A percentile compares a stretch with the other conserved stretches of the same genome.
Evolutionary conservation across 1,140 invertebrate species (phyloP).

Genomic region (Drosophila virilis): DNA sequence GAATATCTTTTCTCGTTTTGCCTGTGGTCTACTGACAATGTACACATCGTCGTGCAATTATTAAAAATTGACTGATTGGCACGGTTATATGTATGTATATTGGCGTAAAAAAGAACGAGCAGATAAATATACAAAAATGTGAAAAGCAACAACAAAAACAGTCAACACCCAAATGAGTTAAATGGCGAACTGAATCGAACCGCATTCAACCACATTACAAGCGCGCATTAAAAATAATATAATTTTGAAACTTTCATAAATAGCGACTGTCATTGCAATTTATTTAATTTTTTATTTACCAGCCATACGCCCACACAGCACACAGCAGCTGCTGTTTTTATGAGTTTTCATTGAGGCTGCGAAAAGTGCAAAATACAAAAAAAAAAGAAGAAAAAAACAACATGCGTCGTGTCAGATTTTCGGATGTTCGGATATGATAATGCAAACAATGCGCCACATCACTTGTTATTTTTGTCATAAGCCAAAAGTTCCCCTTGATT

Average conservation of each 20-base stretch:
- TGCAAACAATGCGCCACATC: slow-evolving; percentile 67
- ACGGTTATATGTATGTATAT: slow-evolving; percentile 27
- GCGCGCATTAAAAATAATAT: slow-evolving; percentile 69
- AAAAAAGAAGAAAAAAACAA: slow-evolving; percentile 47
- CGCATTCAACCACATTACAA: slow-evolving; percentile 46
- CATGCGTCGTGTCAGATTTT: slow-evolving; percentile 73
- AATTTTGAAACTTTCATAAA: slow-evolving; percentile 66
- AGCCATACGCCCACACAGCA: too few relatives aligned
- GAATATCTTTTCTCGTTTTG: slow-evolving; percentile 20
- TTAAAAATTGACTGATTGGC: slow-evolving; percentile 58
- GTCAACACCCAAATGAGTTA: slow-evolving; percentile 67
- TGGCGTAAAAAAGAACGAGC: slow-evolving; percentile 15
- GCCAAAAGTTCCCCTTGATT: not conserved
- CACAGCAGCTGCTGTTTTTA: slow-evolving; percentile 14
- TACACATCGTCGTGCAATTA: slow-evolving; percentile 52
- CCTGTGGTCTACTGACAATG: slow-evolving; percentile 51
- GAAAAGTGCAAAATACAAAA: slow-evolving; percentile 51
- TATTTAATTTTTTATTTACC: slow-evolving; percentile 46
- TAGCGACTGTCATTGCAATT: slow-evolving; percentile 50
- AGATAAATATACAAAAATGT: slow-evolving; percentile 35
- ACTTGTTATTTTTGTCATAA: slow-evolving; percentile 31
- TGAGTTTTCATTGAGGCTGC: slow-evolving; percentile 22
- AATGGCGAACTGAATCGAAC: slow-evolving; percentile 58
- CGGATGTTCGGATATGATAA: slow-evolving; percentile 70
- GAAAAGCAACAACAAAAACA: slow-evolving; percentile 13